These are phyloP conservation scores for Eristalis pertinax DNA, from an alignment of 2,888 invertebrate genomes.

Conservation along the genomic window DNA sequence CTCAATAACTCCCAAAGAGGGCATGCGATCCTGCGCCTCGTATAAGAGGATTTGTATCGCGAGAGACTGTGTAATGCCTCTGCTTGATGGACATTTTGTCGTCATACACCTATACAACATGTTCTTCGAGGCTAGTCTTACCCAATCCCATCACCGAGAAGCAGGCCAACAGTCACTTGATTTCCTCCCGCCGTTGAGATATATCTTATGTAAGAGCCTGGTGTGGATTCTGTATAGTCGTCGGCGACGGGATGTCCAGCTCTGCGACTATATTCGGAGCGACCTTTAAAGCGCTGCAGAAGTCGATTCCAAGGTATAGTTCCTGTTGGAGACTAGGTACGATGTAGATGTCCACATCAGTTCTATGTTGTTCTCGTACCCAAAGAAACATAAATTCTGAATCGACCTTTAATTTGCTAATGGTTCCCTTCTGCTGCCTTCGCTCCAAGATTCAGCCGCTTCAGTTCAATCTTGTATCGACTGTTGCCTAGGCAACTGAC, in stretches of 20 bases:
- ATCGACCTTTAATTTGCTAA: neutral
- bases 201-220: neutral
- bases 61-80: constrained; percentile 13
- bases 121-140: neutral
- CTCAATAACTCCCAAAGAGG: constrained; percentile 60
- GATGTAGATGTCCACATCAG: neutral
- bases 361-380: no score
- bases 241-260: neutral
- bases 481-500: neutral
- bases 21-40: constrained; percentile 74
- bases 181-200: neutral
- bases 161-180: neutral
- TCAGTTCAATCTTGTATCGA: neutral
- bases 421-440: neutral
- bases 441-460: neutral
- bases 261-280: constrained; percentile 1
- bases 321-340: constrained; percentile 47
- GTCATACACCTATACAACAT: neutral
- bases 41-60: neutral
- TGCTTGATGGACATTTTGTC: neutral
- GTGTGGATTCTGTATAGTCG: neutral
- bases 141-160: neutral
- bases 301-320: constrained; percentile 3
- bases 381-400: neutral
- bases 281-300: constrained; percentile 16